Evolutionary conservation across 2,888 invertebrate species (phyloP).

Genomic region (Catonia carolina): DNA sequence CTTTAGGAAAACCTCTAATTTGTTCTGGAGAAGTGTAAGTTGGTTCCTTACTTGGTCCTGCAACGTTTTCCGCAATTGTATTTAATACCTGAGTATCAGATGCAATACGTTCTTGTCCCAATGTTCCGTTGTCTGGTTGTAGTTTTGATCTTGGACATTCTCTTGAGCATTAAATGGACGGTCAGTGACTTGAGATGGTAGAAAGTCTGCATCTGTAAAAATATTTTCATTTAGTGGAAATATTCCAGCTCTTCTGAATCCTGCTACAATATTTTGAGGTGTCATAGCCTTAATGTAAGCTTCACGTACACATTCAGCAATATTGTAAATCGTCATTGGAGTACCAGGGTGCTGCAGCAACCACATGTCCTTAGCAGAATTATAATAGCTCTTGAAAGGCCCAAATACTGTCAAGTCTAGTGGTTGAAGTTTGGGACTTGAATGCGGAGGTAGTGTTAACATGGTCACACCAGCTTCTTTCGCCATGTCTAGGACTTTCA

Average conservation of each 20-base stretch:
- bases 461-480: too few species aligned
- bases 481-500: too few species aligned
- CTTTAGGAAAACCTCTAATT: too few species aligned
- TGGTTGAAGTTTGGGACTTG: slow-evolving; percentile 8
- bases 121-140: too few species aligned
- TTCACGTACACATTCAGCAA: background rate
- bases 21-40: too few species aligned
- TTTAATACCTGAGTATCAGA: too few species aligned
- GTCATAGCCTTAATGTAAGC: background rate
- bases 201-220: background rate
- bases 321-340: background rate
- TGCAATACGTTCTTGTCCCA: too few species aligned
- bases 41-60: too few species aligned
- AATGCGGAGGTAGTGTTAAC: background rate
- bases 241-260: background rate
- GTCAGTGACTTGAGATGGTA: background rate
- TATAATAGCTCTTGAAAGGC: background rate
- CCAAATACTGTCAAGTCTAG: background rate
- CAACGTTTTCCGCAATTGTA: too few species aligned
- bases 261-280: background rate
- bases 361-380: background rate
- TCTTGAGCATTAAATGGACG: too few species aligned
- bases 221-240: background rate
- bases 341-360: background rate
- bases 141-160: too few species aligned